Percentiles rank a stretch among this genome's conserved stretches.
phyloP scores from a whole-genome alignment of 2,797 vertebrate genomes.

The Enteromius viviparus region DNA sequence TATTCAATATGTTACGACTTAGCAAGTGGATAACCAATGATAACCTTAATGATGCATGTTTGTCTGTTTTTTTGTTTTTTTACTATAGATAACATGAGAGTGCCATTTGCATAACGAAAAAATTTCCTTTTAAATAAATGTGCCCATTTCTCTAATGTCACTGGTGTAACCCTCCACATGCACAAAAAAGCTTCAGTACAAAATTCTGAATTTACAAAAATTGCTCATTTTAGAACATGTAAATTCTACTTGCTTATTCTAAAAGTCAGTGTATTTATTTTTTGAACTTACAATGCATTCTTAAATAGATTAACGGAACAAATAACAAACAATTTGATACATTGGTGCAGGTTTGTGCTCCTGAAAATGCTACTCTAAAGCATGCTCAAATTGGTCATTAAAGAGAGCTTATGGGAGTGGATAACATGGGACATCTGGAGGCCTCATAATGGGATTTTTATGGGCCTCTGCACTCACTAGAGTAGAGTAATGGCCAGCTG shows the following conservation, averaged over 20 bases:
- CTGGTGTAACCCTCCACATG: background rate
- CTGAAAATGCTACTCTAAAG: slow-evolving; percentile 21
- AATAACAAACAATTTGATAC: background rate
- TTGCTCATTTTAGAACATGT: background rate
- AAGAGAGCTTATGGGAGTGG: slow-evolving; percentile 8
- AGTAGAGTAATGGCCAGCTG: slow-evolving; percentile 23
- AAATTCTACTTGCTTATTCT: background rate
- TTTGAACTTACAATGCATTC: background rate
- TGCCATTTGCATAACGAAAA: background rate
- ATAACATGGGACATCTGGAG: slow-evolving; percentile 38
- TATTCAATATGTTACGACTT: background rate
- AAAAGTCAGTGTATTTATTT: background rate
- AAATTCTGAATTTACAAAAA: background rate
- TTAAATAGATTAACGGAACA: background rate
- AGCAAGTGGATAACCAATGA: background rate
- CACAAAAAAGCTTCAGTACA: background rate
- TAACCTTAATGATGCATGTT: background rate
- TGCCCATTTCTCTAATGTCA: background rate
- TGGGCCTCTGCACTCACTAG: slow-evolving; percentile 30
- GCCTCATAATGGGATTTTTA: slow-evolving; percentile 53
- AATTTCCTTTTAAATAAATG: background rate
- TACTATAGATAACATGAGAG: background rate
- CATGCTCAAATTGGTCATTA: slow-evolving; percentile 40
- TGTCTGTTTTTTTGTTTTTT: background rate
- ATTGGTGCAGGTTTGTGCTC: background rate